A percentile compares a stretch with the other conserved stretches of the same genome.
Evolutionary conservation across 2,888 invertebrate species (phyloP).

Genomic region (Syrphus vitripennis): DNA sequence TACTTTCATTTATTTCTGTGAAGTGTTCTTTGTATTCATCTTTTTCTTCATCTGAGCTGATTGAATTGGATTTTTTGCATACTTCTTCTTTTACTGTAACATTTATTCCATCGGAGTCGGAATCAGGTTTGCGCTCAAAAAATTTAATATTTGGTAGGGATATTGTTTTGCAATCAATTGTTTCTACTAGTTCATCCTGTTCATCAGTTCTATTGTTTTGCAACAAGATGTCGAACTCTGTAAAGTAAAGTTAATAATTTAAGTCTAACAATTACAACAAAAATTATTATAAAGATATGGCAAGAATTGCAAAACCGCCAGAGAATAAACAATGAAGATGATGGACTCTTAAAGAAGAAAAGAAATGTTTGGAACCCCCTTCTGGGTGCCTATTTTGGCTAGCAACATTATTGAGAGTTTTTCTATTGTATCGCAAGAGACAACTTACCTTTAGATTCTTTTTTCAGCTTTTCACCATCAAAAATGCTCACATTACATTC

Average conservation of each 20-base stretch:
- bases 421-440: neutral
- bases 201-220: slow-evolving; percentile 26
- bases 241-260: neutral
- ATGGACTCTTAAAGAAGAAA: too few relatives aligned
- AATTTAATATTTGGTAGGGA: slow-evolving; percentile 43
- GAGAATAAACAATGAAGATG: too few relatives aligned
- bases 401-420: neutral
- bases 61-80: too few relatives aligned
- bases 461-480: slow-evolving; percentile 50
- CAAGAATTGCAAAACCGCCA: too few relatives aligned
- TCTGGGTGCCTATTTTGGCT: too few relatives aligned
- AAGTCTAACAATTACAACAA: too few relatives aligned
- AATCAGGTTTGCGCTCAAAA: slow-evolving; percentile 18
- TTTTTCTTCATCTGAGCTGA: neutral
- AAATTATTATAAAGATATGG: too few relatives aligned
- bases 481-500: slow-evolving; percentile 59
- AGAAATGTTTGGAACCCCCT: too few relatives aligned
- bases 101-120: too few relatives aligned
- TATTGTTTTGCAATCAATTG: slow-evolving; percentile 74
- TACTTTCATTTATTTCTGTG: neutral
- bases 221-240: slow-evolving; percentile 75
- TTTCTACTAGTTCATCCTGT: slow-evolving; percentile 38
- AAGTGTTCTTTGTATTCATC: neutral
- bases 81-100: too few relatives aligned
- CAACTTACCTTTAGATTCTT: slow-evolving; percentile 71